Evolutionary conservation across 1,140 invertebrate species (phyloP), one percentile per base, ranked within the genome.

Genomic region (Chironomus striatipennis): DNA sequence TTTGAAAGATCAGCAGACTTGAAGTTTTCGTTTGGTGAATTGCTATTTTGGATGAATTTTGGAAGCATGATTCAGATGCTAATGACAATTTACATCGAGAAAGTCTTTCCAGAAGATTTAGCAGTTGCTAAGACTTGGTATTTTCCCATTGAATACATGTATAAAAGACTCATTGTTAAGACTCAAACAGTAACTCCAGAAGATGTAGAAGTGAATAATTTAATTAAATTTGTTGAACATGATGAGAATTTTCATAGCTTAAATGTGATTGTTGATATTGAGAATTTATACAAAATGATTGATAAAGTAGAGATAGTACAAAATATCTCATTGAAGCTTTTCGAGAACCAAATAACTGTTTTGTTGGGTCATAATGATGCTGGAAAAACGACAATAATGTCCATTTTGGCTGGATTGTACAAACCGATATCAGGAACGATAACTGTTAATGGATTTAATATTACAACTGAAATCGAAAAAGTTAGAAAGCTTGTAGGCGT

Each of bases 291-390:
- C 82, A 85, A 9, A 83, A 79, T 76, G 86, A 84, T 77, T 77
- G 88, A 88, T 79, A 80, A 83, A 42, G 93, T 90, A 0, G n/a
- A n/a, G n/a, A n/a, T n/a, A n/a, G 87, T 95, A 0, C 86, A 88
- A 75, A 84, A 88, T 75, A 80, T 89, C 74, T 85, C 82, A 74
- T 76, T 94, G 42, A 88, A 92, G 75, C 88, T 93, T 75, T 85
- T 83, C 73, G 80, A 84, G 75, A 83, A 84, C 17, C 85, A 87
- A 77, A 87, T 87, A 7, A 87, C 86, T 0, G 84, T 90, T 73
- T 81, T 95, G 21, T 81, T 95, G n/a, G 93, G 92, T 1, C 92
- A 89, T 78, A 92, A 88, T 74, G 86, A 86, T 15, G 86, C 86
- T 6, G 87, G 86, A 18, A 70, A 70, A 20, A 91, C 89, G 6